Evolutionary conservation across 2,113 vertebrate genomes (phyloP).

Genomic region (Chionis minor): DNA sequence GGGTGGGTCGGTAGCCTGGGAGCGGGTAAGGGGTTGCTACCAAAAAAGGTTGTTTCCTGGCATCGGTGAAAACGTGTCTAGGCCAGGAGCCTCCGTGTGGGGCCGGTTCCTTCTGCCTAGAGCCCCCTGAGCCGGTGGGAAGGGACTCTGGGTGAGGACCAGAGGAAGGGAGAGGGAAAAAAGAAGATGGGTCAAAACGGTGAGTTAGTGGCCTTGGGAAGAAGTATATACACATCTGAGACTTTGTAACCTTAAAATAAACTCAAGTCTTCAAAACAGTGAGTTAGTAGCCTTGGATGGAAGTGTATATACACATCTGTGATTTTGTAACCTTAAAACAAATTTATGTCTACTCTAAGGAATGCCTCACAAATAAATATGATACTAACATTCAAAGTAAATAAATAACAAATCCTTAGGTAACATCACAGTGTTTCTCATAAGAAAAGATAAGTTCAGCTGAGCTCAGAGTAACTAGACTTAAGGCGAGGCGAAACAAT

Average conservation of each 20-base stretch:
- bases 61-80: accelerated
- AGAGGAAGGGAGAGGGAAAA: background rate
- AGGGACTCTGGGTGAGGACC: background rate
- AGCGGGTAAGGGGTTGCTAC: background rate
- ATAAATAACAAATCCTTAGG: background rate
- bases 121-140: background rate
- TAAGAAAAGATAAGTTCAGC: background rate
- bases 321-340: background rate
- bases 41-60: background rate
- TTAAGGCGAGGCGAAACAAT: background rate
- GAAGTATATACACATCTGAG: background rate
- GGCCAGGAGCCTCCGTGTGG: accelerated
- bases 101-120: too few relatives aligned
- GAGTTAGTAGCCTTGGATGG: background rate
- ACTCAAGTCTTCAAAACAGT: background rate
- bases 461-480: background rate
- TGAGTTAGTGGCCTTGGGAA: background rate
- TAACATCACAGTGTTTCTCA: background rate
- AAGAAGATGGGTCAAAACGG: background rate
- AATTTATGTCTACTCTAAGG: background rate
- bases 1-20: background rate
- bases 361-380: background rate
- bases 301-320: accelerated
- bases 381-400: background rate
- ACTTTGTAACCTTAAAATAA: background rate